phyloP scores from a whole-genome alignment of 1,140 invertebrate species.

The Microplitis demolitor region DNA sequence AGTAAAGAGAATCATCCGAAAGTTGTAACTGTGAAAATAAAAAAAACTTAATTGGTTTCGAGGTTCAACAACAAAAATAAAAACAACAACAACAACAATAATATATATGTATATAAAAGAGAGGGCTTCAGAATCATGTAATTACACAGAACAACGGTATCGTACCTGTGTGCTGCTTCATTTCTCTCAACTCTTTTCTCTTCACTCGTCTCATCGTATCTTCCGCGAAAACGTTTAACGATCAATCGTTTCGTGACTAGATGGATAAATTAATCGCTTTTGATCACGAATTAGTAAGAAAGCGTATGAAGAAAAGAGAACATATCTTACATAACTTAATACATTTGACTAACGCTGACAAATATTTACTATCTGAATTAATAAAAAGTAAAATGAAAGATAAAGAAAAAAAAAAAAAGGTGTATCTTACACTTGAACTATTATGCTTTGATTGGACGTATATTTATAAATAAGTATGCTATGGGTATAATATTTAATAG shows the following conservation, averaged over 20 bases:
- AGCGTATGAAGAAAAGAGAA: constrained; percentile 9
- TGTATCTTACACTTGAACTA: too few species aligned
- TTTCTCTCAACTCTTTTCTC: neutral
- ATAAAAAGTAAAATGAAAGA: too few species aligned
- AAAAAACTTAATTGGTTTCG: neutral
- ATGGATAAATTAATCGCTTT: constrained; percentile 18
- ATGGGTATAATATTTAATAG: neutral
- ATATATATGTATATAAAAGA: neutral
- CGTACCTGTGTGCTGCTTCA: constrained; percentile 5
- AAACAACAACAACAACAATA: neutral
- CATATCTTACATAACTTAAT: neutral
- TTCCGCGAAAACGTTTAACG: constrained; percentile 20
- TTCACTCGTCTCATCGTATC: neutral
- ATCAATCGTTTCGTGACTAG: constrained; percentile 20
- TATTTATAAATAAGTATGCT: too few species aligned
- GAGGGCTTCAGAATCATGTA: constrained; percentile 7
- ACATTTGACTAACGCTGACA: too few species aligned
- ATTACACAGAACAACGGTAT: constrained; percentile 13
- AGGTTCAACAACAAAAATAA: neutral
- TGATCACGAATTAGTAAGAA: constrained; percentile 15
- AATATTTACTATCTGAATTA: too few species aligned
- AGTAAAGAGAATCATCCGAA: neutral
- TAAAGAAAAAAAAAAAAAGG: too few species aligned
- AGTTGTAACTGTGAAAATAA: neutral
- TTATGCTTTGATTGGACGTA: too few species aligned